Evolutionary conservation across 2,888 invertebrate species (phyloP), one percentile per base, ranked within the genome.

Genomic region (Amphipoea oculea): DNA sequence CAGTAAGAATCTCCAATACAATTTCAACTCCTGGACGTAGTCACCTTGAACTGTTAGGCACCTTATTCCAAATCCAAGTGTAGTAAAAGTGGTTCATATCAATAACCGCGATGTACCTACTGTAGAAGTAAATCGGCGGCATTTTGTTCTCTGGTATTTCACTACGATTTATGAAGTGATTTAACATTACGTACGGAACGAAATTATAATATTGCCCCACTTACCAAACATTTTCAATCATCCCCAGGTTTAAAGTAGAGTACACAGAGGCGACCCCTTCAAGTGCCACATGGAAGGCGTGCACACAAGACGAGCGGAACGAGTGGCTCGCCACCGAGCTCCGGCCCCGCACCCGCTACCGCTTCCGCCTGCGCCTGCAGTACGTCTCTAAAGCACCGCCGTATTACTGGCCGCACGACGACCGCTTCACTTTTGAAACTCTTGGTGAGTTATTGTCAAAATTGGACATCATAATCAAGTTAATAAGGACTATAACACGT

Each of bases 271-370:
- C 97, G 69, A 95, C 97, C 0, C 94, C 96, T 20, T 92, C 97
- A 0, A 90, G 89, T 2, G 92, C 92, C 2, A 85, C 88, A 4
- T 96, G 96, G 96, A 86, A 86, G 62, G 63, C 90, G 0, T 95
- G 95, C 84, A 73, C 78, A 0, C 86, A 83, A 36, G 89, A 87
- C 42, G 92, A 88, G 20, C 89, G 89, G 60, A 93, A 92, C 29
- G 92, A 93, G 81, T 97, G 96, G 95, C 78, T 85, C 2, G 96
- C 97, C 1, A 90, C 85, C 20, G 92, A 97, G 36, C 95, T 99
- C 70, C 97, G 97, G 78, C 98, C 99, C 0, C 98, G 98, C 90
- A 98, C 98, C 0, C 97, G 97, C 79, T 99, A 99, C 92, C 98
- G 98, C 85, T 98, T 99, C 94, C 97, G 98, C 66, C 94, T 99